Evolutionary conservation across 1,140 invertebrate genomes (phyloP).

Genomic region (Anastatus disparis): DNA sequence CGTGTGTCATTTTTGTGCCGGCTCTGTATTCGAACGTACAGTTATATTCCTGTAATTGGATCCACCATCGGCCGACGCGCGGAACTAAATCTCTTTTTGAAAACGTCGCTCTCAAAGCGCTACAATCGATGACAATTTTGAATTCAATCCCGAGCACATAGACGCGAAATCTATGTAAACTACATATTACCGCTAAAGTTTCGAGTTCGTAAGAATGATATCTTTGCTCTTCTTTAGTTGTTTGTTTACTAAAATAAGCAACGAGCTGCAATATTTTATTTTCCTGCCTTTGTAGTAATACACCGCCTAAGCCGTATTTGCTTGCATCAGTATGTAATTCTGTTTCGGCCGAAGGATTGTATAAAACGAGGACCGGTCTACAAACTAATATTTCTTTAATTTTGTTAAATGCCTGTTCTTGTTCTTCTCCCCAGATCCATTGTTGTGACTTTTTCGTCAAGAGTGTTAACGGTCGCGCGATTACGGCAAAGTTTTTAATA

Average conservation of each 20-base stretch:
- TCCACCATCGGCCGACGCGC: constrained; percentile 54
- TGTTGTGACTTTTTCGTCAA: constrained; percentile 44
- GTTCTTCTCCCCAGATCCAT: constrained; percentile 14
- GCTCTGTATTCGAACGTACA: constrained; percentile 53
- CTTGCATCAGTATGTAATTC: constrained; percentile 51
- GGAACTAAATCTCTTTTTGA: constrained; percentile 51
- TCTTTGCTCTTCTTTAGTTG: constrained; percentile 43
- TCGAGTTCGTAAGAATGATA: constrained; percentile 56
- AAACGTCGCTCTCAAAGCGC: constrained; percentile 50
- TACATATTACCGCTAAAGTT: constrained; percentile 53
- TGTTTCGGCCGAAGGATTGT: constrained; percentile 40
- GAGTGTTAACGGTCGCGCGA: constrained; percentile 46
- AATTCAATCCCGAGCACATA: constrained; percentile 57
- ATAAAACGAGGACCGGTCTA: constrained; percentile 34
- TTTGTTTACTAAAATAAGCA: constrained; percentile 53
- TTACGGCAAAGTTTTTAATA: constrained; percentile 47
- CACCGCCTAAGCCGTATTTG: constrained; percentile 45
- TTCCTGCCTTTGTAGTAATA: constrained; percentile 48
- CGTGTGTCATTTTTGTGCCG: constrained; percentile 52
- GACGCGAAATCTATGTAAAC: constrained; percentile 47
- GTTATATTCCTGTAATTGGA: constrained; percentile 50
- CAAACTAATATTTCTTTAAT: constrained; percentile 25
- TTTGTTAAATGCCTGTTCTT: constrained; percentile 3
- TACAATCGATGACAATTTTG: constrained; percentile 53
- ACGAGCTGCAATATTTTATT: constrained; percentile 25